phyloP scores from a whole-genome alignment of 2,888 invertebrate species.

The Uropetala carovei region DNA sequence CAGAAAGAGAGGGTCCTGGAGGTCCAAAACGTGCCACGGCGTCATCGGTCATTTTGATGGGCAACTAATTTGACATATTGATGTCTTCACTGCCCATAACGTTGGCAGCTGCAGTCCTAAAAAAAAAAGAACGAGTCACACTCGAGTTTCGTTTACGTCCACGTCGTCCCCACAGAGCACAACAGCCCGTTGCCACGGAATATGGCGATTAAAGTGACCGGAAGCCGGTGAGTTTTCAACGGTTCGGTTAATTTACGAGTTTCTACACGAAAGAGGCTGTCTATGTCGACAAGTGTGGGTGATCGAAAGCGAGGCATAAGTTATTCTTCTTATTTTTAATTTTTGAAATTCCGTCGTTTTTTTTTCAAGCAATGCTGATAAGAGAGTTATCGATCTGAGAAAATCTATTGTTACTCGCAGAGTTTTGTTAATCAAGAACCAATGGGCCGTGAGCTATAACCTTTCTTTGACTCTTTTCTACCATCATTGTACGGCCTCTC shows the following conservation, averaged over 20 bases:
- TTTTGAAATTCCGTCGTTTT: no score
- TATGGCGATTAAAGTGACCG: background rate
- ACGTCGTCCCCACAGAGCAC: background rate
- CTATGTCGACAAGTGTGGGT: background rate
- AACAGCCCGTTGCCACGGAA: background rate
- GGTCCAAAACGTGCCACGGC: background rate
- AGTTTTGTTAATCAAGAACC: no score
- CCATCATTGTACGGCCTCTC: no score
- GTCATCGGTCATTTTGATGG: conserved; percentile 32
- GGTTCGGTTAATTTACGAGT: background rate
- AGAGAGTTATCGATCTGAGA: no score
- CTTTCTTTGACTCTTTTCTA: no score
- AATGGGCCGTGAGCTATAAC: no score
- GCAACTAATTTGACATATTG: conserved; percentile 13
- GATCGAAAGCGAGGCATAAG: no score
- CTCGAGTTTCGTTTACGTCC: background rate
- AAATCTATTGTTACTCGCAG: no score
- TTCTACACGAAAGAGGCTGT: background rate
- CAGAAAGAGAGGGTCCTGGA: background rate
- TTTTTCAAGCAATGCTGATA: no score
- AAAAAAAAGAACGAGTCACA: background rate
- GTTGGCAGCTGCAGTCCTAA: background rate
- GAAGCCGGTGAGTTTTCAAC: background rate
- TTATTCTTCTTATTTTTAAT: no score
- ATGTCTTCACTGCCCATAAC: conserved; percentile 29